Conservation (phyloP, 2,113 vertebrate genomes). For the Cyprichromis sp. region DNA sequence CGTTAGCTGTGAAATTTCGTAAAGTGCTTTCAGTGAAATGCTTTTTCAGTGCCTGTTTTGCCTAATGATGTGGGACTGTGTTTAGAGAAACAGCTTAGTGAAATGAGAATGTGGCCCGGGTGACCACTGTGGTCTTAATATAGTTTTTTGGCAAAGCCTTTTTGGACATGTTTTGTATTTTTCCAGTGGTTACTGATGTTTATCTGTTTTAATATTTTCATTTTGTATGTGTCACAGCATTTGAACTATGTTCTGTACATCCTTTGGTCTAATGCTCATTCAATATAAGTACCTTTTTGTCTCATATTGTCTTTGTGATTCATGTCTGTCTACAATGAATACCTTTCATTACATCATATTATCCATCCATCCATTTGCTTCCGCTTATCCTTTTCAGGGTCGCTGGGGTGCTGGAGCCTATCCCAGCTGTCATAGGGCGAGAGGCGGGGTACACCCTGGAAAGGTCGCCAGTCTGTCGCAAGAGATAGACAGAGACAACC, state of each 20-base stretch:
- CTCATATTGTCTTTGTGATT: neutral
- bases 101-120: neutral
- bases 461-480: neutral
- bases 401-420: neutral
- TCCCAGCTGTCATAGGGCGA: neutral
- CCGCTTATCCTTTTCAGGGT: neutral
- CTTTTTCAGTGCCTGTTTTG: neutral
- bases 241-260: neutral
- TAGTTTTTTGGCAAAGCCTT: neutral
- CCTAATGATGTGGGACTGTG: neutral
- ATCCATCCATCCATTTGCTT: neutral
- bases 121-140: neutral
- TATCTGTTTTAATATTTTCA: neutral
- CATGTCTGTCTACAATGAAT: neutral
- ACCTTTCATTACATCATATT: neutral
- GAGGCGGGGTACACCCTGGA: neutral
- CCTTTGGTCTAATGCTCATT: neutral
- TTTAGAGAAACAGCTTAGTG: neutral
- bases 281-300: neutral
- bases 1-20: neutral
- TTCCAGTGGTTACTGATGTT: neutral
- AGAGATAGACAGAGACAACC: neutral
- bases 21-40: neutral
- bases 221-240: neutral
- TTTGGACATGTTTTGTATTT: neutral